Percentiles rank a stretch among this genome's conserved stretches.
Conservation (phyloP, 2,113 vertebrate species). For the Ibidorhyncha struthersii region DNA sequence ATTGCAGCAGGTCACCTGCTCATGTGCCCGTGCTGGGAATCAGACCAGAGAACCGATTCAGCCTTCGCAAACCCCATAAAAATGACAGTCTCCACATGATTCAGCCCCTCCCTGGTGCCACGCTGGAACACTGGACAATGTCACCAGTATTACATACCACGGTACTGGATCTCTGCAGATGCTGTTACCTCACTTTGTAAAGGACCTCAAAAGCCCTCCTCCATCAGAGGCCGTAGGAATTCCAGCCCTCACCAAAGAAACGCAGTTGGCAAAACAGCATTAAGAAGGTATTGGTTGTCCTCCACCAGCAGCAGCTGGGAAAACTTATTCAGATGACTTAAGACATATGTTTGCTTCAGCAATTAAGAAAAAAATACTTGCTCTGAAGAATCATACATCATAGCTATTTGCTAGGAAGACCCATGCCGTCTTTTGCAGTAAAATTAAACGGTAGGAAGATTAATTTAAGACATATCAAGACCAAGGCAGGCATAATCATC, state of each 20-base stretch:
- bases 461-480: background rate
- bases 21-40: accelerated
- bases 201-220: background rate
- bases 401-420: background rate
- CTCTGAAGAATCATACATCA: background rate
- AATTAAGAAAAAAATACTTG: background rate
- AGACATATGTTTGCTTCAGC: background rate
- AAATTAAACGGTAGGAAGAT: background rate
- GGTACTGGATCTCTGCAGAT: background rate
- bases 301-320: background rate
- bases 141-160: background rate
- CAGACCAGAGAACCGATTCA: background rate
- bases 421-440: background rate
- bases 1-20: background rate
- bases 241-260: background rate
- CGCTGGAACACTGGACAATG: background rate
- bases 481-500: background rate
- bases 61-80: background rate
- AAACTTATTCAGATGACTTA: background rate
- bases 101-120: background rate
- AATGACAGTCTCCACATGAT: background rate
- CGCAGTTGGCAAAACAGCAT: background rate
- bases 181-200: background rate
- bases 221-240: background rate
- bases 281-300: background rate